phyloP scores from a whole-genome alignment of 2,888 invertebrate genomes.

The Ophioninae sp. region DNA sequence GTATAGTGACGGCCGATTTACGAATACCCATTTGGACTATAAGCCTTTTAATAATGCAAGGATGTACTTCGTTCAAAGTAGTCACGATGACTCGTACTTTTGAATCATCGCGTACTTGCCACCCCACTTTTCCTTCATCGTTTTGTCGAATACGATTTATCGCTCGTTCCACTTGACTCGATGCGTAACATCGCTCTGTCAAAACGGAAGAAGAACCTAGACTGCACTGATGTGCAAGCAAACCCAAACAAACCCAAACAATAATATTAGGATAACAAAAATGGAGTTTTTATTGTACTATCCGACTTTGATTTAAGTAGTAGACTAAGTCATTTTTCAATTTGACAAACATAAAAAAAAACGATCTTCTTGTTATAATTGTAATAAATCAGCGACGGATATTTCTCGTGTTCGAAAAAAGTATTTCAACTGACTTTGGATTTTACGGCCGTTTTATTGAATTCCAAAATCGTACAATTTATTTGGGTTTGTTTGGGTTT shows the following conservation, averaged over 20 bases:
- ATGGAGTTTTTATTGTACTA: not conserved
- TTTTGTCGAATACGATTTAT: not conserved
- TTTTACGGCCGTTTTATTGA: not conserved
- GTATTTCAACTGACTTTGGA: not conserved
- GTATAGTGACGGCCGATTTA: slow-evolving; percentile 15
- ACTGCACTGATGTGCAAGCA: too few species aligned
- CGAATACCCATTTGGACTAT: not conserved
- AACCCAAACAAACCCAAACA: not conserved
- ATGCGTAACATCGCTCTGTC: not conserved
- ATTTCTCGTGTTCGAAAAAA: not conserved
- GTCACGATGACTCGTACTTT: not conserved
- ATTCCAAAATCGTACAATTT: not conserved
- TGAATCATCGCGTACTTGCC: not conserved
- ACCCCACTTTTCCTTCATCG: not conserved
- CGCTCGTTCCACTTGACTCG: not conserved
- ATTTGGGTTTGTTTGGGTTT: too few species aligned
- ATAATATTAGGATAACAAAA: not conserved
- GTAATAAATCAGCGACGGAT: not conserved
- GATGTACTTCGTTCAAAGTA: not conserved
- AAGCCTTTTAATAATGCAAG: not conserved
- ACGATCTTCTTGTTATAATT: not conserved
- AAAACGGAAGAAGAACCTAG: too few species aligned
- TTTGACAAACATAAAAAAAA: not conserved
- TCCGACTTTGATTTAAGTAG: not conserved
- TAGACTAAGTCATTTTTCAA: not conserved